Conservation (phyloP, 2,113 vertebrate genomes). For the Grus americana region DNA sequence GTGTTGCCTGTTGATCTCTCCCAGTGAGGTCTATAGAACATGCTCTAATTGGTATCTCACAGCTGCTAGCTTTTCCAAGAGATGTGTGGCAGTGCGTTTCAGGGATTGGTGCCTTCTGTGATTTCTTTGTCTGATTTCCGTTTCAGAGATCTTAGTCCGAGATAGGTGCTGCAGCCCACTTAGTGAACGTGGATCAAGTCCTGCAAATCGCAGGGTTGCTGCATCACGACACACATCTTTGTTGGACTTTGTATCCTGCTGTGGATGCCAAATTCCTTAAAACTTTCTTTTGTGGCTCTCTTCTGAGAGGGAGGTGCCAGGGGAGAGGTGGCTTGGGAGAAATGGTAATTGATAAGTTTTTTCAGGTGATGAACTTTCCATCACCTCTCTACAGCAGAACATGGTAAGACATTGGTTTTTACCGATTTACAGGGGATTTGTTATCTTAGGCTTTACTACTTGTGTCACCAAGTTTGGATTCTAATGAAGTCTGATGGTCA, state of each 20-base stretch:
- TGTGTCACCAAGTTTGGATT: conserved; percentile 9
- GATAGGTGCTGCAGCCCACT: not conserved
- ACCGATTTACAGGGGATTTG: not conserved
- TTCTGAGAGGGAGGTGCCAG: not conserved
- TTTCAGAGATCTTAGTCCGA: not conserved
- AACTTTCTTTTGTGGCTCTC: not conserved
- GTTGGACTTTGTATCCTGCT: not conserved
- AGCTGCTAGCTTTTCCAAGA: not conserved
- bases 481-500: not conserved
- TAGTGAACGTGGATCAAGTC: not conserved
- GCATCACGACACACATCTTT: not conserved
- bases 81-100: not conserved
- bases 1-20: not conserved
- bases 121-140: not conserved
- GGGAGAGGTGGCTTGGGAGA: not conserved
- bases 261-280: not conserved
- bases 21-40: not conserved
- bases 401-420: not conserved
- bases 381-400: not conserved
- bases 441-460: not conserved
- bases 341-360: not conserved
- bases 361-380: not conserved
- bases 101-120: not conserved
- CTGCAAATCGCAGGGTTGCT: not conserved
- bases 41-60: not conserved